Evolutionary conservation across 2,797 vertebrate genomes (phyloP), one percentile per base, ranked within the genome.

Genomic region (Coranthus polyacanthus): DNA sequence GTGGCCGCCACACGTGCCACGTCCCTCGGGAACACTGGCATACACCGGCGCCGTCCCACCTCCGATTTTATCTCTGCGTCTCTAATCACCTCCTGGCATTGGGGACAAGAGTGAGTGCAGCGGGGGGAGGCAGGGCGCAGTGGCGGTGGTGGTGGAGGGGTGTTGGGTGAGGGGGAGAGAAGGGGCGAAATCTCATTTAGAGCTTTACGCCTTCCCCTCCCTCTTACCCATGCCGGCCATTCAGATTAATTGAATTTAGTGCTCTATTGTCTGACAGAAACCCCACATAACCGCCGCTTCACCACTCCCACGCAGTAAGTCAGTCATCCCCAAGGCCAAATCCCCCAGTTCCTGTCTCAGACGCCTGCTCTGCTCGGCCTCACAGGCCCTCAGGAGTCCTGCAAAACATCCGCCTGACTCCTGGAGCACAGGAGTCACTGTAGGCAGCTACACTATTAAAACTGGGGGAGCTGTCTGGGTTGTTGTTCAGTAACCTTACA

Each of bases 131-230:
- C 66, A 76, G 85, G 86, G 92, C 90, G 89, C 47, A 92, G 93
- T 3, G 66, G 62, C 5, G 49, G 56, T 32, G 47, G 92, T 68
- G 66, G 62, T 38, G 54, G 90, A 81, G 89, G 86, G 82, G 80
- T 82, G 88, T 77, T 90, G 87, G 87, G 84, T 86, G 93, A 93
- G 88, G 93, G 93, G 91, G 77, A 74, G 81, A 78, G 75, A 94
- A 92, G 91, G 92, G 87, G 86, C 38, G 85, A 96, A 97, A 97
- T 96, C 96, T 96, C 95, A 97, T 98, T 97, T 97, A 95, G 94
- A 96, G 95, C 95, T 97, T 95, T 95, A 95, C 94, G 80, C 87
- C 88, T 88, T 94, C 93, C 94, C 94, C 95, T 95, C 93, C 87
- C 94, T 93, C 92, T 94, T 93, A 94, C 92, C 94, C 92, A 92